Conservation (phyloP, 2,113 vertebrate genomes). For the Rhinolophus ferrumequinum region DNA sequence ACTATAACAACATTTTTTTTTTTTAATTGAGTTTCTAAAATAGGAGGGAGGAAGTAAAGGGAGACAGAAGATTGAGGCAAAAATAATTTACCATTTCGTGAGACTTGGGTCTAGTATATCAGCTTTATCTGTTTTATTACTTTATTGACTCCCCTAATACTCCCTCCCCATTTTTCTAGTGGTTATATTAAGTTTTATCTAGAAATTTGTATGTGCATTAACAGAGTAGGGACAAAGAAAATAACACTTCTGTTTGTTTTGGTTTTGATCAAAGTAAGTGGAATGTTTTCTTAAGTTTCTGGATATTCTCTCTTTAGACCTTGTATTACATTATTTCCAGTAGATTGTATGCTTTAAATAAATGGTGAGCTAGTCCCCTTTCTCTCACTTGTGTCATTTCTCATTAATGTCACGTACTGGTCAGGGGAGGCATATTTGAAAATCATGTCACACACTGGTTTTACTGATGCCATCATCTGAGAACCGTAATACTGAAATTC, state of each 20-base stretch:
- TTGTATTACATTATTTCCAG: background rate
- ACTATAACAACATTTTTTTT: slow-evolving; percentile 61
- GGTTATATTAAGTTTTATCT: background rate
- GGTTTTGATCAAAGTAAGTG: background rate
- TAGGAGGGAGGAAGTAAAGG: background rate
- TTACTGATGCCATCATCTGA: background rate
- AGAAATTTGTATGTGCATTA: background rate
- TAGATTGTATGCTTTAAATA: background rate
- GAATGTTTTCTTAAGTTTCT: background rate
- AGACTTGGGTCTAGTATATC: accelerated
- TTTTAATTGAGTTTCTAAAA: slow-evolving; percentile 28
- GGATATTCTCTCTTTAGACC: background rate
- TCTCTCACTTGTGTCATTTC: too few relatives aligned
- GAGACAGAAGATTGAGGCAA: background rate
- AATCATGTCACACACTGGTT: background rate
- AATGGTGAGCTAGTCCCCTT: background rate
- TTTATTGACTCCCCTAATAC: background rate
- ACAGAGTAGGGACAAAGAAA: background rate
- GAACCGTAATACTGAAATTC: accelerated
- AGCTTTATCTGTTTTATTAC: background rate
- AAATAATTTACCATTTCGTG: background rate
- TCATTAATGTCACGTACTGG: background rate
- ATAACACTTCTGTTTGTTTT: background rate
- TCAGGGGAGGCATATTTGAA: background rate
- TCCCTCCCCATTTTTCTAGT: background rate